These are phyloP conservation scores for Micropoecilia bifurca DNA, from an alignment of 2,797 vertebrate genomes.

Conservation along the genomic window DNA sequence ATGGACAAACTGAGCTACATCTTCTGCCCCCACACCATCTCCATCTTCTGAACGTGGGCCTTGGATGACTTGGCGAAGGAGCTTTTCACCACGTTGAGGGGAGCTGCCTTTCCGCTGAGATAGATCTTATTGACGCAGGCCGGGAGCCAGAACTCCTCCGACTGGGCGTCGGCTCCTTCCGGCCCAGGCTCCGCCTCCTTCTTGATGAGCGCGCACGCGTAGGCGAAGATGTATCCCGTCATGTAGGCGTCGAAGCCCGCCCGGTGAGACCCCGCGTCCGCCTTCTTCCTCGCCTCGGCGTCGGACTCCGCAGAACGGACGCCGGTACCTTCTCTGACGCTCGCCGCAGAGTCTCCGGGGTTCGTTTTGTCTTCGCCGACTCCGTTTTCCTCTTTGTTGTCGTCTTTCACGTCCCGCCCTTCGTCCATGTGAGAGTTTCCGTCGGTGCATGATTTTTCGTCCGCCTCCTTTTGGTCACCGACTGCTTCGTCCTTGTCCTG, in stretches of 20 bases:
- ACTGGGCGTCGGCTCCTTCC: constrained; percentile 28
- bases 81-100: constrained; percentile 93
- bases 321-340: not conserved
- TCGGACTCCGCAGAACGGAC: not conserved
- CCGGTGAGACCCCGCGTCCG: constrained; percentile 86
- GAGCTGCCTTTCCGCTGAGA: constrained; percentile 92
- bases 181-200: constrained; percentile 30
- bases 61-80: constrained; percentile 92
- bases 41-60: constrained; percentile 92
- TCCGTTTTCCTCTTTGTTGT: constrained; percentile 16
- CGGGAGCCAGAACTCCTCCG: constrained; percentile 76
- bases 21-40: constrained; percentile 81
- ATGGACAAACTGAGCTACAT: constrained; percentile 1
- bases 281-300: constrained; percentile 53
- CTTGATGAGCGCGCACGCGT: constrained; percentile 73
- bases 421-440: constrained; percentile 8
- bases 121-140: constrained; percentile 92
- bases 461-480: not conserved
- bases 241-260: constrained; percentile 98
- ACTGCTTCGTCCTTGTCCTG: constrained; percentile 35
- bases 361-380: constrained; percentile 3
- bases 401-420: constrained; percentile 13
- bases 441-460: constrained; percentile 4
- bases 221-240: constrained; percentile 95
- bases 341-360: not conserved